Percentiles rank a stretch among this genome's conserved stretches.
Conservation (phyloP, 2,888 invertebrate genomes). For the Bellardia pandia region DNA sequence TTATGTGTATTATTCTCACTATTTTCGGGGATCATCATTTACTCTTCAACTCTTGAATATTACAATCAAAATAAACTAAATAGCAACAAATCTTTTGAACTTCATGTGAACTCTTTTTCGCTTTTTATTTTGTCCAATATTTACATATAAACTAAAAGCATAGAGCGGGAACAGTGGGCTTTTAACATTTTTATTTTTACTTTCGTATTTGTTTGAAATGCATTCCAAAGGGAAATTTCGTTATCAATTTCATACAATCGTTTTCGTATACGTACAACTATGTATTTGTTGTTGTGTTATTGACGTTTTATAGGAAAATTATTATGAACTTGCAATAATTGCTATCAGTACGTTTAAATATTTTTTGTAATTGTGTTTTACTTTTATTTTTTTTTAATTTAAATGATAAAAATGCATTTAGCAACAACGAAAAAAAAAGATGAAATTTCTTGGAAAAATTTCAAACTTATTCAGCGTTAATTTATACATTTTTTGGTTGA, state of each 20-base stretch:
- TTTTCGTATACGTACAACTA: constrained; percentile 24
- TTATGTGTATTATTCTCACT: not conserved
- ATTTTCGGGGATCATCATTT: constrained; percentile 3
- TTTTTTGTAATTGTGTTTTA: not conserved
- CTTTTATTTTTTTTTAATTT: constrained; percentile 20
- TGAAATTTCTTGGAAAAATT: not conserved
- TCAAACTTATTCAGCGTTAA: not conserved
- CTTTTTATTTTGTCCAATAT: not conserved
- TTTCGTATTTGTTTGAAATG: not conserved
- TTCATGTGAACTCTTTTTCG: not conserved
- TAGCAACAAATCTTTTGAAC: constrained; percentile 24
- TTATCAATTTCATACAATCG: constrained; percentile 34
- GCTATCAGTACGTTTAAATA: constrained; percentile 48
- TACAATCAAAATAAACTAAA: constrained; percentile 7
- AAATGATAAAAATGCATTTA: not conserved
- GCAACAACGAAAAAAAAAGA: not conserved
- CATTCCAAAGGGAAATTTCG: constrained; percentile 54
- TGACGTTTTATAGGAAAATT: constrained; percentile 30
- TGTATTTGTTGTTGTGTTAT: constrained; percentile 12
- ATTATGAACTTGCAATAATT: constrained; percentile 48
- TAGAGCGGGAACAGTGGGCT: not conserved
- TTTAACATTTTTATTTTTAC: not conserved
- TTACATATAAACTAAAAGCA: not conserved
- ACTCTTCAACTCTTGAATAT: not conserved
- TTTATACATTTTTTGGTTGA: no score